Evolutionary conservation across 2,888 invertebrate species (phyloP), one percentile per base, ranked within the genome.

Genomic region (Troilus luridus): DNA sequence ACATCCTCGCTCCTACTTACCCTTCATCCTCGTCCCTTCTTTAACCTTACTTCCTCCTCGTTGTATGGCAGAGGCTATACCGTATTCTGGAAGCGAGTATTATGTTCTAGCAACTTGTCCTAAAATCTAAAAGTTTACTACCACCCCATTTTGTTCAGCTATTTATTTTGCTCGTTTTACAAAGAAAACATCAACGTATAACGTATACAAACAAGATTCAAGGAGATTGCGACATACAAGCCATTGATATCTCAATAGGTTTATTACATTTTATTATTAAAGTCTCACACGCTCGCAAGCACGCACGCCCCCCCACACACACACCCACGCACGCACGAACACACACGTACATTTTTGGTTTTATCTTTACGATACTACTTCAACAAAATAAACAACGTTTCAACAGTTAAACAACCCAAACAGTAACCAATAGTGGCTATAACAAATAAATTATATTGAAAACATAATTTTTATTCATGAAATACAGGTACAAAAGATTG

Each of bases 31-130:
- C 14, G 14, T 11, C 85, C 85, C n/a, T 85, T 85, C n/a, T 85
- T 85, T 85, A 85, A 85, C 85, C 3, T n/a, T 54, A 85, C 54
- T 56, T 85, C 56, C n/a, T n/a, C n/a, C 56, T 14, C 56, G 14
- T 27, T 1, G 41, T 41, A 27, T 56, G 85, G 12, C 85, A 58
- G n/a, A 56, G 56, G 85, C 85, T 85, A 85, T n/a, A 12, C 56
- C n/a, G 56, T 56, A 56, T n/a, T 56, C 12, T 54, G 85, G 21
- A 10, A 21, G 12, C 85, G n/a, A n/a, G 12, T 85, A 85, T 56
- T 85, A 85, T 85, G 56, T 85, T 56, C 56, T 58, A 58, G n/a
- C 56, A 85, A 77, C 72, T 77, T 77, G 27, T 41, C 85, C 56
- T 58, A 85, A 56, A 85, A n/a, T 12, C 41, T 21, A 56, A 41